phyloP scores from a whole-genome alignment of 1,140 invertebrate genomes.

The Drosophila novamexicana region DNA sequence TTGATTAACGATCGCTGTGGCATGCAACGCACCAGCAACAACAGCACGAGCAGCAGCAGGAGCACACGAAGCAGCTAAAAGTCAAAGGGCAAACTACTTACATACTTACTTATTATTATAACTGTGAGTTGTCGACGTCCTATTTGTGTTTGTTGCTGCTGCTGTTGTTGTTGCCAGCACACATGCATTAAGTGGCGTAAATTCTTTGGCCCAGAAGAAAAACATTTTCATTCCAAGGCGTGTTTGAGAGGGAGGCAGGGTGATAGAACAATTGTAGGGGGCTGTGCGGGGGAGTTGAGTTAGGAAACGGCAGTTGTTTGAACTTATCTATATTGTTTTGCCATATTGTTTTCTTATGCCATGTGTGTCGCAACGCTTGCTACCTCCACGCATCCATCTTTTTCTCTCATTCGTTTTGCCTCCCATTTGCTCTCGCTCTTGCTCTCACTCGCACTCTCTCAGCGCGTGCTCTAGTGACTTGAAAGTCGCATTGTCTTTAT shows the following conservation, averaged over 20 bases:
- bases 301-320: constrained; percentile 65
- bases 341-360: constrained; percentile 81
- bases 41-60: too few species aligned
- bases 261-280: neutral
- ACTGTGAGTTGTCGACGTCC: constrained; percentile 36
- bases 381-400: neutral
- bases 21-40: constrained; percentile 35
- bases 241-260: constrained; percentile 24
- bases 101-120: constrained; percentile 52
- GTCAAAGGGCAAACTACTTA: constrained; percentile 27
- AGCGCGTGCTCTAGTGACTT: constrained; percentile 31
- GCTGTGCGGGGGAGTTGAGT: neutral
- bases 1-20: constrained; percentile 74
- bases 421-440: neutral
- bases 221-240: constrained; percentile 80
- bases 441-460: neutral
- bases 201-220: constrained; percentile 70
- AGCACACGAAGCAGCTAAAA: constrained; percentile 50
- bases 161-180: constrained; percentile 40
- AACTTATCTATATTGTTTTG: constrained; percentile 83
- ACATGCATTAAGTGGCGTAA: constrained; percentile 49
- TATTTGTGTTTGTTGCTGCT: constrained; percentile 27
- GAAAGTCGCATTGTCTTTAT: constrained; percentile 77
- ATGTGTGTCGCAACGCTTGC: constrained; percentile 64
- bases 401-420: neutral